Conservation (phyloP, 2,113 vertebrate species). For the Trinectes maculatus region DNA sequence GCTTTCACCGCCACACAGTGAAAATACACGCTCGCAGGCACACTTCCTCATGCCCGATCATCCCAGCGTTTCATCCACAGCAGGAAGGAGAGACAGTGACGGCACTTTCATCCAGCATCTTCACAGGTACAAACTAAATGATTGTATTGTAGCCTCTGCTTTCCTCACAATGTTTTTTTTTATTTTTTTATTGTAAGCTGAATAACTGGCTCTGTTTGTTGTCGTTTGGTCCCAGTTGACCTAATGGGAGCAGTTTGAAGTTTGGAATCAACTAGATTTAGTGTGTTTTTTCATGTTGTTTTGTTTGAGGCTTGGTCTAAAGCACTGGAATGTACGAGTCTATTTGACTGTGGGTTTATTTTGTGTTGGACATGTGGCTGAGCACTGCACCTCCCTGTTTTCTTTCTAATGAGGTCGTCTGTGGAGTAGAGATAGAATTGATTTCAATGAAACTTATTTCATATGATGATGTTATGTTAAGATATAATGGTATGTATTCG, state of each 20-base stretch:
- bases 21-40: constrained; percentile 52
- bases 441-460: too few species aligned
- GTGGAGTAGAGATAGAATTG: too few species aligned
- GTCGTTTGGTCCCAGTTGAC: constrained; percentile 22
- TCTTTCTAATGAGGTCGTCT: constrained; percentile 34
- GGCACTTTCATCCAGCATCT: constrained; percentile 32
- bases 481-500: not conserved
- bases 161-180: not conserved
- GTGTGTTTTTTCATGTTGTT: constrained; percentile 1
- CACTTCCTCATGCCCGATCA: constrained; percentile 58
- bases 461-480: not conserved
- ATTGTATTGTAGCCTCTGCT: constrained; percentile 9
- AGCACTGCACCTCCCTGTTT: not conserved
- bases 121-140: constrained; percentile 68
- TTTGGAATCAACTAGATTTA: constrained; percentile 14
- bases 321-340: not conserved
- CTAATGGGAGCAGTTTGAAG: constrained; percentile 26
- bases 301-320: constrained; percentile 14
- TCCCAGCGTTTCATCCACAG: constrained; percentile 34
- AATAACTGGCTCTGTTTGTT: constrained; percentile 8
- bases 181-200: not conserved
- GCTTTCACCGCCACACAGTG: constrained; percentile 45
- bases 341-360: too few species aligned
- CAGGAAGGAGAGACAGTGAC: constrained; percentile 50
- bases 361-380: too few species aligned